Evolutionary conservation across 2,888 invertebrate genomes (phyloP), one percentile per base, ranked within the genome.

Genomic region (Nebria brevicollis): DNA sequence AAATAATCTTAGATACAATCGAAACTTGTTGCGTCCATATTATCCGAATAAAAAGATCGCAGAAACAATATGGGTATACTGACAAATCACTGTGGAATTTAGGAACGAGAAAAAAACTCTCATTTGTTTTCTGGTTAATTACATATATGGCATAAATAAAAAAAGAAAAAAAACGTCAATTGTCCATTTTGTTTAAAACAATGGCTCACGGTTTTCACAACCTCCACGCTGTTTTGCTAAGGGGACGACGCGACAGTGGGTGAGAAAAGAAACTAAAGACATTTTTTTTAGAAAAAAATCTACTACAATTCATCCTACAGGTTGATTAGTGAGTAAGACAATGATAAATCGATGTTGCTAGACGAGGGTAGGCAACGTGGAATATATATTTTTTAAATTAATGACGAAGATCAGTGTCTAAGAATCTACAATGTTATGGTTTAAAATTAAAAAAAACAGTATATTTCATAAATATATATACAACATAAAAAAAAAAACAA

Each of bases 311-410:
- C 74, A 68, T 75, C 79, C 74, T 68, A 72, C 41, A 73, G 78
- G 34, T 64, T 78, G 78, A 78, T 78, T 79, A 79, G 79, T 79
- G 79, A 75, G 66, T 79, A 73, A 79, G 79, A 79, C 79, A 79
- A 79, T 79, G 79, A 79, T 79, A 79, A 79, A 79, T 79, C 74
- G 74, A 79, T 75, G 72, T 15, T n/a, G 10, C 1, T n/a, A 41
- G 43, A 66, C 74, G 78, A 66, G 79, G 73, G 15, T 11, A 20
- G 7, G 26, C 34, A 34, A 68, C 43, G 64, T 11, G 25, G 8
- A 70, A 11, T 68, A 34, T 70, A 25, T 66, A 11, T 68, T 10
- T 70, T 26, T 70, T 70, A 26, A 70, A 70, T 70, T 70, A 70
- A 70, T 70, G 70, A 70, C 70, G 0, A 54, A 10, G 70, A 70